Conservation (phyloP, 1,140 invertebrate species). For the Oryctes rhinoceros region DNA sequence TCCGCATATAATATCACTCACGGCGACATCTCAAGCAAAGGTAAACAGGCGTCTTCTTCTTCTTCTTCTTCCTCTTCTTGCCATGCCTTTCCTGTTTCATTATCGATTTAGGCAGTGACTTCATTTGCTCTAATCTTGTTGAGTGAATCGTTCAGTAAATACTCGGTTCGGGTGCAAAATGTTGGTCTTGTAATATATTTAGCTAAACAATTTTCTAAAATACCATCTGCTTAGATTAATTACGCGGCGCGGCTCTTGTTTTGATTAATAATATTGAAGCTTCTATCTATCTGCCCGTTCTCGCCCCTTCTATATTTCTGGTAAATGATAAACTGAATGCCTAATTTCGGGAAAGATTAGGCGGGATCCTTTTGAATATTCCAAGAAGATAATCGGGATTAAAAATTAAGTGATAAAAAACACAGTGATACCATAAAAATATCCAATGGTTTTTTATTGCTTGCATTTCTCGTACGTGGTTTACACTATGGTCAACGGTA, state of each 20-base stretch:
- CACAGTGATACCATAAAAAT: too few species aligned
- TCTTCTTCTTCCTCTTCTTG: too few species aligned
- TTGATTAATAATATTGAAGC: background rate
- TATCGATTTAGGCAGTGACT: background rate
- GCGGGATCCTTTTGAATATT: too few species aligned
- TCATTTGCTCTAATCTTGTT: conserved; percentile 15
- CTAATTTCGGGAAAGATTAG: too few species aligned
- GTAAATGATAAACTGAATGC: too few species aligned
- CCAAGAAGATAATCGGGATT: too few species aligned
- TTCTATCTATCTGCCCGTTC: too few species aligned
- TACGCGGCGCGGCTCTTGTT: background rate
- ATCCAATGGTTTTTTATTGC: too few species aligned
- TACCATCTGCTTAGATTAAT: background rate
- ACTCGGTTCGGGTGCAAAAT: background rate
- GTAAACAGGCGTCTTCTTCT: background rate
- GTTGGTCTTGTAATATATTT: conserved; percentile 5
- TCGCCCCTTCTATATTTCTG: too few species aligned
- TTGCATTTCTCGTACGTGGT: too few species aligned
- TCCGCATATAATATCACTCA: background rate
- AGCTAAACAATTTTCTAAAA: conserved; percentile 2
- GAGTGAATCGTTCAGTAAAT: background rate
- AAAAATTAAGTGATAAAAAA: too few species aligned
- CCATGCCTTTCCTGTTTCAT: background rate
- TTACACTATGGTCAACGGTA: too few species aligned
- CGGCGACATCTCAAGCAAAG: background rate